Evolutionary conservation across 2,797 vertebrate genomes (phyloP), one percentile per base, ranked within the genome.

Genomic region (Neoniphon sammara): DNA sequence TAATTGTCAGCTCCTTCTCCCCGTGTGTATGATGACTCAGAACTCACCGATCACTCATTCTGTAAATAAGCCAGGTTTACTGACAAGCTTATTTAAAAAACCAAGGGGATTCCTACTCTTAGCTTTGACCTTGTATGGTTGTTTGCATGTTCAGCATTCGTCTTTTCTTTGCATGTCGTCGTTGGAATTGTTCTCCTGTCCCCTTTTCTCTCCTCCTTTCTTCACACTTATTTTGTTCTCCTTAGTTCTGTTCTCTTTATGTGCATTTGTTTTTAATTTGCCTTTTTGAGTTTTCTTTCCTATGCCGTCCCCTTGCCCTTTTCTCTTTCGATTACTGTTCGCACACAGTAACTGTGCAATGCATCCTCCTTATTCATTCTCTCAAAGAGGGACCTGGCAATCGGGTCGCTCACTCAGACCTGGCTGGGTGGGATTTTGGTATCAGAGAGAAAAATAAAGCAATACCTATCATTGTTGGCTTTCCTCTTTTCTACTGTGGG

Each of bases 111-210:
- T 92, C 93, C 92, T 93, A 30, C 90, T 93, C 93, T 91, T 83
- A 90, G 93, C 89, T 94, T 93, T 90, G 93, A 92, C 92, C 91
- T 94, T 58, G 90, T 94, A 93, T 88, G 93, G 90, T 93, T 89
- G 91, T 93, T 94, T 95, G 94, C 94, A 94, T 95, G 95, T 95
- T 90, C 87, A 93, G 92, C 93, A 92, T 93, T 95, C 57, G 92
- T 92, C 91, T 93, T 96, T 95, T 93, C 93, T 95, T 96, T 97
- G 96, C 96, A 97, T 96, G 96, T 96, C 89, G 94, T 94, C 88
- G 93, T 94, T 93, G 93, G 93, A 94, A 90, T 93, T 93, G 93
- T 94, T 91, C 85, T 87, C 86, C 78, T 56, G 69, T 77, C 76
- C 61, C 56, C 76, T 84, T 81, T 88, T 88, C 70, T 82, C 83